Evolutionary conservation across 2,888 invertebrate species (phyloP), one percentile per base, ranked within the genome.

Genomic region (Tetragnatha montana): DNA sequence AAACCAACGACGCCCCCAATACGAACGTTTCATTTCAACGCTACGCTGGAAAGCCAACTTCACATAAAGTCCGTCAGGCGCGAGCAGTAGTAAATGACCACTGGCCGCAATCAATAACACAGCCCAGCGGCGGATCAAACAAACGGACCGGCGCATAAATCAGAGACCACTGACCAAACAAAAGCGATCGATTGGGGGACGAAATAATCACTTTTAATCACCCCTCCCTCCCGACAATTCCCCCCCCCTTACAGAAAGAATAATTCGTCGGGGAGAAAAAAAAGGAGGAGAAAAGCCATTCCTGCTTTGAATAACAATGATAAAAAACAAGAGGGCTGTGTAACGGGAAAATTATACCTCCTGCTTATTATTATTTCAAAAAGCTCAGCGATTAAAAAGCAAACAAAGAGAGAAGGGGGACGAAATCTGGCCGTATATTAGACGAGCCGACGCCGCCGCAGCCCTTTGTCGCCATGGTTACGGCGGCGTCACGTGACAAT

Each of bases 341-440:
- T 88, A 88, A 88, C 88, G 88, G 83, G 88, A 83, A 89, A 89
- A 89, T 89, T 89, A 89, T 85, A 85, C 89, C 69, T 60, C 21
- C 75, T 70, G 73, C 85, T 89, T 89, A 85, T 86, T 85, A 89
- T 89, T 89, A 89, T 89, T 89, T 85, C 89, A 89, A 81, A 89
- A 81, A 50, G 85, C 85, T 86, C 22, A 21, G 51, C 74, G 81
- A 86, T 85, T 74, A 86, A 73, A 86, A 86, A 71, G 78, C 68
- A 19, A 69, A 73, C 35, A 22, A 19, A 75, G 76, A 71, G 76
- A 80, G 60, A 86, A 74, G 73, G 3, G 17, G 47, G 17, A 17
- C 68, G 51, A 60, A 60, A 60, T 60, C 60, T 60, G 14, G 60
- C 60, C 78, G 79, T 35, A 60, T 80, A 81, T 81, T 84, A 90